Percentiles rank a stretch among this genome's conserved stretches.
Conservation (phyloP, 1,140 invertebrate species). For the Campodea augens region DNA sequence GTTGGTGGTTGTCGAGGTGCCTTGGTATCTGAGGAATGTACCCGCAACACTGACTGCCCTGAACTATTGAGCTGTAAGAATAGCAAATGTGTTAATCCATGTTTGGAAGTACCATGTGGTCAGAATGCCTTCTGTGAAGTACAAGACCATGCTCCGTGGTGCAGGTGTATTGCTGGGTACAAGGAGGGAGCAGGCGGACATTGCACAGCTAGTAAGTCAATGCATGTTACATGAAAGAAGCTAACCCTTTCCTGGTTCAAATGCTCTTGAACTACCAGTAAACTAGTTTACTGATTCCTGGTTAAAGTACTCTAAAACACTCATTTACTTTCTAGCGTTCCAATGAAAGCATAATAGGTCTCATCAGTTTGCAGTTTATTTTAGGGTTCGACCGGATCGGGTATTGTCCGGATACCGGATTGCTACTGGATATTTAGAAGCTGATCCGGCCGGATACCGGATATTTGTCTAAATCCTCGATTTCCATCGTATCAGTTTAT, state of each 20-base stretch:
- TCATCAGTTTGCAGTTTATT: too few species aligned
- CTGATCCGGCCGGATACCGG: too few species aligned
- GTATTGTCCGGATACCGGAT: too few species aligned
- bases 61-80: conserved; percentile 54
- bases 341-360: too few species aligned
- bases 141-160: conserved; percentile 71
- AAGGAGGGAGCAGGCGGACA: conserved; percentile 49
- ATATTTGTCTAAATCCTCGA: too few species aligned
- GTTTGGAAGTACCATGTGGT: conserved; percentile 53
- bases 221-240: background rate
- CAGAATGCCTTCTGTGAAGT: conserved; percentile 69
- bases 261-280: too few species aligned
- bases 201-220: conserved; percentile 50
- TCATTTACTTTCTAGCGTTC: too few species aligned
- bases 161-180: conserved; percentile 63
- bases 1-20: conserved; percentile 43
- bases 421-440: too few species aligned
- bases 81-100: conserved; percentile 61
- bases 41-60: conserved; percentile 52
- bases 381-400: too few species aligned
- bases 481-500: too few species aligned
- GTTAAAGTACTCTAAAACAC: too few species aligned
- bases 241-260: background rate
- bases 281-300: too few species aligned
- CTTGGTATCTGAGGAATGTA: conserved; percentile 41